A percentile compares a stretch with the other conserved stretches of the same genome.
These are phyloP conservation scores for Papilio machaon DNA, from an alignment of 1,140 invertebrate genomes.

Conservation along the genomic window DNA sequence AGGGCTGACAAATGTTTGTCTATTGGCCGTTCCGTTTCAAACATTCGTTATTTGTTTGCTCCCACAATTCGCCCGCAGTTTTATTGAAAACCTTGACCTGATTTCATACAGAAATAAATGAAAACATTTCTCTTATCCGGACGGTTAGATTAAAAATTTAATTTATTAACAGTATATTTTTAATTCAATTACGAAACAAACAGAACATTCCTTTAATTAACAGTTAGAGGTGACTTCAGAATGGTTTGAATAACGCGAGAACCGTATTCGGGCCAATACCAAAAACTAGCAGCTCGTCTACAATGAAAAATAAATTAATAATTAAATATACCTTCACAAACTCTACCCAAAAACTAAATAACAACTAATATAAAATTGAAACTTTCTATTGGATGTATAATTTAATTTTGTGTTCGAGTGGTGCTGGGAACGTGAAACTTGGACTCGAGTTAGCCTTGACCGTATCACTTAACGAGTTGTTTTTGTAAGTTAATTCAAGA, in stretches of 20 bases:
- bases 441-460: constrained; percentile 24
- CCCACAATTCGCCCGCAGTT: constrained; percentile 1
- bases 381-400: constrained; percentile 6
- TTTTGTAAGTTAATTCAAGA: constrained; percentile 28
- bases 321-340: constrained; percentile 4
- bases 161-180: not conserved
- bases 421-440: constrained; percentile 6
- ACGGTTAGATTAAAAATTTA: not conserved
- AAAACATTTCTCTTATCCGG: constrained; percentile 9
- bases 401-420: constrained; percentile 7
- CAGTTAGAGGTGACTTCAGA: too few relatives aligned
- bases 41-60: constrained; percentile 25
- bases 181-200: not conserved
- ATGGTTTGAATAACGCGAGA: too few relatives aligned
- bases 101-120: constrained; percentile 20
- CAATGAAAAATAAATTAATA: constrained; percentile 4
- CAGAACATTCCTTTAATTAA: too few relatives aligned
- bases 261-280: too few relatives aligned
- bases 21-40: constrained; percentile 4
- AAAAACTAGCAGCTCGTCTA: too few relatives aligned
- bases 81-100: constrained; percentile 24
- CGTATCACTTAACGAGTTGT: constrained; percentile 17
- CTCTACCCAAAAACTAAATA: constrained; percentile 3
- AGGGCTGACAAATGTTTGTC: constrained; percentile 34
- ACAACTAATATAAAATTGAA: constrained; percentile 22